phyloP scores from a whole-genome alignment of 2,113 vertebrate species.

The Pao palembangensis region DNA sequence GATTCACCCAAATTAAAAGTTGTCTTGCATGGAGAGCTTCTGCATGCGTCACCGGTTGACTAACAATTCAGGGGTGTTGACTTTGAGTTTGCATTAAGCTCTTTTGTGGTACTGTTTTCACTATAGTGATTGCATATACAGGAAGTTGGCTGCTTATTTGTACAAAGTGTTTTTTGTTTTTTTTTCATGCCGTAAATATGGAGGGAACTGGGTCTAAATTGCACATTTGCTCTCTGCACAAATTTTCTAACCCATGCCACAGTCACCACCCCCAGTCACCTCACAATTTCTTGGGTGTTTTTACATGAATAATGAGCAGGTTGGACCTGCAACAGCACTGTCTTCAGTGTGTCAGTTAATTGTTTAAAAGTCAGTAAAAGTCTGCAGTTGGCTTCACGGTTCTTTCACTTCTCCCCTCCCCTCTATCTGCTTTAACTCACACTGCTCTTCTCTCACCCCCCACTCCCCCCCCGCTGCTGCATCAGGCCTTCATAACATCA shows the following conservation, averaged over 20 bases:
- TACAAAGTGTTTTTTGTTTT: slow-evolving; percentile 11
- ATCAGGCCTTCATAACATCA: slow-evolving; percentile 43
- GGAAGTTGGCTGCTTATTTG: slow-evolving; percentile 67
- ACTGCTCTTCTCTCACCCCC: slow-evolving; percentile 46
- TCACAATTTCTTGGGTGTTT: slow-evolving; percentile 31
- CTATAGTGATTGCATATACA: slow-evolving; percentile 74
- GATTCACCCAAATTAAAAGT: slow-evolving; percentile 2
- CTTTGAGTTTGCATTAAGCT: slow-evolving; percentile 19
- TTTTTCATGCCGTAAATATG: not conserved
- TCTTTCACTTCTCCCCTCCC: slow-evolving; percentile 22
- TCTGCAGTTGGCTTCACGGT: slow-evolving; percentile 28
- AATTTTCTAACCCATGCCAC: slow-evolving; percentile 13
- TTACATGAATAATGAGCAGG: too few relatives aligned
- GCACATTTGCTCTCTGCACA: slow-evolving; percentile 55
- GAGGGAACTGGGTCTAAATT: not conserved
- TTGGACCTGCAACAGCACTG: slow-evolving; percentile 2
- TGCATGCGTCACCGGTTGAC: slow-evolving; percentile 66
- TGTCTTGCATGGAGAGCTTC: slow-evolving; percentile 60
- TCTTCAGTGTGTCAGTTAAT: slow-evolving; percentile 6
- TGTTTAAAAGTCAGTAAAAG: slow-evolving; percentile 15
- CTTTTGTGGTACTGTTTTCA: slow-evolving; percentile 32
- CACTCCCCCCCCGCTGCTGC: slow-evolving; percentile 23
- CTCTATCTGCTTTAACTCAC: slow-evolving; percentile 52
- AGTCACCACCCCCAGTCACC: slow-evolving; percentile 36
- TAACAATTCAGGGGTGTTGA: slow-evolving; percentile 39